Conservation (phyloP, 2,113 vertebrate genomes). For the Piprites chloris region DNA sequence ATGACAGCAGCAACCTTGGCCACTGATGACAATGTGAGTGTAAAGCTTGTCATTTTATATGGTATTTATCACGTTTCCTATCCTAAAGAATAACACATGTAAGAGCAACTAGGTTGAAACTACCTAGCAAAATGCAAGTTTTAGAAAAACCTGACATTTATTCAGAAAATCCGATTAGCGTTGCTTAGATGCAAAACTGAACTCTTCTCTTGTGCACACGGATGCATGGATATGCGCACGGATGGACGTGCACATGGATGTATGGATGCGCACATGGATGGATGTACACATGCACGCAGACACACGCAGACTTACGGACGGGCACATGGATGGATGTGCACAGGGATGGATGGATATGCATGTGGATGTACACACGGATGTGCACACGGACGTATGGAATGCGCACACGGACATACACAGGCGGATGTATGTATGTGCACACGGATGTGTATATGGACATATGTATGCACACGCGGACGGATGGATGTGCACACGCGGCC, state of each 20-base stretch:
- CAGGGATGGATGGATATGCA: fast-evolving
- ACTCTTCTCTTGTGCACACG: neutral
- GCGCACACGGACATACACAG: fast-evolving
- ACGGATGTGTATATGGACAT: fast-evolving
- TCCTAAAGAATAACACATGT: no score
- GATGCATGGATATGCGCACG: neutral
- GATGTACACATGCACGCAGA: no score
- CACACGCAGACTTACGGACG: no score
- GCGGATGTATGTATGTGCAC: no score
- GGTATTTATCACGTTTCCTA: neutral
- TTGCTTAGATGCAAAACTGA: neutral
- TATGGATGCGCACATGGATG: no score
- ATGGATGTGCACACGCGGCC: fast-evolving
- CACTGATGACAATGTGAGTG: neutral
- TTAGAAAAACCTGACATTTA: neutral
- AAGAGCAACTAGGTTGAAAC: neutral
- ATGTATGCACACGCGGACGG: neutral
- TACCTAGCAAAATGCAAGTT: neutral
- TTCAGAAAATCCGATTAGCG: neutral
- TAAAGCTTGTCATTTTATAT: neutral
- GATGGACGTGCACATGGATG: neutral
- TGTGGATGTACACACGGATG: fast-evolving
- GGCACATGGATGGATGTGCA: no score
- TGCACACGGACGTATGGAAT: fast-evolving
- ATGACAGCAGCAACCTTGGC: neutral